phyloP scores from a whole-genome alignment of 2,888 invertebrate species.

The Hypercompe scribonia region DNA sequence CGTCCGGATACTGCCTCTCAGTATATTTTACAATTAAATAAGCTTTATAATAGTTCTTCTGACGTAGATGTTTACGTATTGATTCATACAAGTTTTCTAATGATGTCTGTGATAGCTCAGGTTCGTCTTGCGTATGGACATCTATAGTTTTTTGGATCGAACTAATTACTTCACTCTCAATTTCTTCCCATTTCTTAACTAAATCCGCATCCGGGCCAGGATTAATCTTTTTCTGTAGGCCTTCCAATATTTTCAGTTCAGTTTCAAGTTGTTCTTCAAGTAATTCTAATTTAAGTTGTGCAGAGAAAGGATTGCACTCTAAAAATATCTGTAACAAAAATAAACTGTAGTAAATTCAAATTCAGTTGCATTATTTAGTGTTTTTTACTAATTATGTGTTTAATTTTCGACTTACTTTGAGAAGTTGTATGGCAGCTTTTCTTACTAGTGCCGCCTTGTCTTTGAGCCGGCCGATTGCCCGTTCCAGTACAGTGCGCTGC shows the following conservation, averaged over 20 bases:
- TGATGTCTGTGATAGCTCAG: conserved; percentile 77
- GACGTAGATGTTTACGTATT: conserved; percentile 76
- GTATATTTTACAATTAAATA: conserved; percentile 81
- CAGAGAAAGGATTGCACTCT: conserved; percentile 95
- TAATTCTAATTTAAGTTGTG: conserved; percentile 87
- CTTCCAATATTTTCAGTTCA: conserved; percentile 88
- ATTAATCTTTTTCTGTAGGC: conserved; percentile 84
- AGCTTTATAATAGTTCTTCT: conserved; percentile 84
- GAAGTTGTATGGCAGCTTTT: conserved; percentile 92
- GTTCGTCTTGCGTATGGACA: conserved; percentile 79
- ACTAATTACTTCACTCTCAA: conserved; percentile 80
- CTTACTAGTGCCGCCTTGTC: conserved; percentile 95
- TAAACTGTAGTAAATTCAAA: background rate
- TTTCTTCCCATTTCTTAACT: conserved; percentile 84
- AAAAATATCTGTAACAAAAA: conserved; percentile 87
- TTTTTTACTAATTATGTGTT: background rate
- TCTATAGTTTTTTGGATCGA: conserved; percentile 83
- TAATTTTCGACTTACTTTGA: conserved; percentile 80
- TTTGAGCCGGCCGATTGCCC: conserved; percentile 89
- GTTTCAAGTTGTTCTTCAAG: conserved; percentile 87
- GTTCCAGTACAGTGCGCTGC: conserved; percentile 89
- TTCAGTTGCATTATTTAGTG: background rate
- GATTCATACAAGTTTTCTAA: conserved; percentile 78
- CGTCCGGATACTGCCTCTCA: conserved; percentile 80
- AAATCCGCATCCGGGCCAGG: conserved; percentile 78